Evolutionary conservation across 2,888 invertebrate species (phyloP).

Genomic region (Hipparchia semele): DNA sequence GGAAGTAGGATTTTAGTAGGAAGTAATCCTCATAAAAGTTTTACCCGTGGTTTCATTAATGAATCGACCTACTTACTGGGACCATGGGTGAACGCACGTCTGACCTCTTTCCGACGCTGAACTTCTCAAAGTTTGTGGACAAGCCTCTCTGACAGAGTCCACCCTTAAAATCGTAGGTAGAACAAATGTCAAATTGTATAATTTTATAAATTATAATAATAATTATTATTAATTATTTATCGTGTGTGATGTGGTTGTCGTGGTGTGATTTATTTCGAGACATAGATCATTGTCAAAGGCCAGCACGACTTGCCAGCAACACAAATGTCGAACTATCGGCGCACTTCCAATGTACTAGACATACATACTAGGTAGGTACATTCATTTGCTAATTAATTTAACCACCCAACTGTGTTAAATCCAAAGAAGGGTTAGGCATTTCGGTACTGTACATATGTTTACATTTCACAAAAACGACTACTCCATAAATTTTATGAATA

Average conservation of each 20-base stretch:
- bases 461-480: no score
- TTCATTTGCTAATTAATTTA: conserved; percentile 9
- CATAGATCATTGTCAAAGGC: conserved; percentile 59
- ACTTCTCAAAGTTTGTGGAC: no score
- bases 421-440: not conserved
- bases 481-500: not conserved
- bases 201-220: no score
- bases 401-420: not conserved
- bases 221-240: conserved; percentile 12
- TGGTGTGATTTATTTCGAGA: conserved; percentile 53
- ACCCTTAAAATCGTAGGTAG: no score
- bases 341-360: conserved; percentile 52
- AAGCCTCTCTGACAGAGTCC: no score
- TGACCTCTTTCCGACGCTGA: no score
- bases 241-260: conserved; percentile 41
- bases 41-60: no score
- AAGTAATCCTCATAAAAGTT: no score
- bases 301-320: conserved; percentile 55
- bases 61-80: no score
- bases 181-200: not conserved
- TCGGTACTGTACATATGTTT: not conserved
- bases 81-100: no score
- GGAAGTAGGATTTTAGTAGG: no score
- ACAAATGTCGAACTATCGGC: conserved; percentile 60
- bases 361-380: conserved; percentile 1